Evolutionary conservation across 2,888 invertebrate genomes (phyloP), one percentile per base, ranked within the genome.

Genomic region (Philonicus albiceps): DNA sequence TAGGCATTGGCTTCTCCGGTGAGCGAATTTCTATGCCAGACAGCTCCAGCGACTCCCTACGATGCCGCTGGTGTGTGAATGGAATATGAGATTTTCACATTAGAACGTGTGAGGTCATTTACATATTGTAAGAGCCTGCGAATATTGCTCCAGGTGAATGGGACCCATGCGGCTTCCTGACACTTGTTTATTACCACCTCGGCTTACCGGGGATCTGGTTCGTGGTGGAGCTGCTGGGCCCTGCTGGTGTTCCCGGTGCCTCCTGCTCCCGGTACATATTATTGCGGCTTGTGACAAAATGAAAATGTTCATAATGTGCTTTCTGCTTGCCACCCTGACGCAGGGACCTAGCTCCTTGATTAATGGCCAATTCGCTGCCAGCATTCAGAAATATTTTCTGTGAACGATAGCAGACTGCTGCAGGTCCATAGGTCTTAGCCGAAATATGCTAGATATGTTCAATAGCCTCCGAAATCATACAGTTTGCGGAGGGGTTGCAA

Each of bases 81-180:
- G 73, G 84, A 84, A 84, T 84, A 84, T 84, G 84, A 84, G 84
- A 84, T 84, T 84, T 84, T 84, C 84, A 84, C 84, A 84, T 84
- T 84, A 84, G 73, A 73, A 49, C 84, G 84, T 84, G 84, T 73
- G 84, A 73, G 84, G 84, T 84, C 84, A 84, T 84, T 84, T 84
- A 84, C 84, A 84, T 84, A 84, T 84, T 84, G 84, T 84, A 84
- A 84, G 84, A 84, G 84, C 73, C 73, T 84, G 84, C 84, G 84
- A 84, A 84, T 84, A 84, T 84, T 84, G 84, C 84, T 84, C 49
- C 84, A 84, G 84, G 84, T 84, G 84, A 84, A 84, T 84, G 84
- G 84, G 84, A 30, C 84, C 84, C 84, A 84, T 84, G 84, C 73
- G 84, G 84, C 73, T 84, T 40, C 30, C 84, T 84, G 84, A 73